phyloP scores from a whole-genome alignment of 2,113 vertebrate species.

The cat (Felis catus) region F.catus_Fca126_mat1.0 CM031419.1:146477001-146477500 shows the following conservation, averaged over 20 bases:
- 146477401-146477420: not conserved
- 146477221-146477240: not conserved
- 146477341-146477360: not conserved
- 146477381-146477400: not conserved
- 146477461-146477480: not conserved
- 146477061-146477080: not conserved
- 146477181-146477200: not conserved
- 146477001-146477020: not conserved
- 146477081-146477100: not conserved
- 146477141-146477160: not conserved
- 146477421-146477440: not conserved
- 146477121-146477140: not conserved
- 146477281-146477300: not conserved
- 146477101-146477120: not conserved
- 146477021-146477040: not conserved
- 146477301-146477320: not conserved
- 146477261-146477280: slow-evolving; percentile 16
- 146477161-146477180: not conserved
- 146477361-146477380: not conserved
- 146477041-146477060: not conserved
- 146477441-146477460: not conserved
- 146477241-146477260: not conserved
- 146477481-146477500: not conserved
- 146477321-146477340: not conserved
- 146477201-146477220: not conserved